Conservation (phyloP, 2,113 vertebrate species). For the Oreochromis niloticus region DNA sequence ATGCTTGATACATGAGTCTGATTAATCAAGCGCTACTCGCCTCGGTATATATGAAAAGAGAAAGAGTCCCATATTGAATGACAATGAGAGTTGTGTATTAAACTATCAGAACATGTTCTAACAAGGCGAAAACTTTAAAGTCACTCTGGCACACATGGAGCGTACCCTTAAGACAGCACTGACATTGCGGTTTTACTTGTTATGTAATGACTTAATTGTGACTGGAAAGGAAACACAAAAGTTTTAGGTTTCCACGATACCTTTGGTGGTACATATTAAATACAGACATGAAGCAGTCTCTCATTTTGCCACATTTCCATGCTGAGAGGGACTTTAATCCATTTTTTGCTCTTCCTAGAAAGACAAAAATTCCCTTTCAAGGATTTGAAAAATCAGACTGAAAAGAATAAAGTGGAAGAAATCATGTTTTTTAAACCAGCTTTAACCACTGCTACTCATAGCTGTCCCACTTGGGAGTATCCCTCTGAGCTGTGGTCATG, state of each 20-base stretch:
- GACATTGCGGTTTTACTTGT: constrained; percentile 24
- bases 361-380: constrained; percentile 43
- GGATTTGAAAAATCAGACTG: constrained; percentile 30
- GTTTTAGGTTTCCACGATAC: not conserved
- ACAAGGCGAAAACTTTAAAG: not conserved
- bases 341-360: constrained; percentile 28
- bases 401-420: constrained; percentile 37
- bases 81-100: constrained; percentile 6
- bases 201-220: constrained; percentile 32
- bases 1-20: constrained; percentile 35
- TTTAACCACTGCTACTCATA: constrained; percentile 35
- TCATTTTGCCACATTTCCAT: constrained; percentile 4
- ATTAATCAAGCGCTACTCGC: constrained; percentile 11
- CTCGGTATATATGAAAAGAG: constrained; percentile 8
- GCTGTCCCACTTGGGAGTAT: constrained; percentile 44
- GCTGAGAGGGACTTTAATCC: constrained; percentile 1
- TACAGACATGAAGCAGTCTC: not conserved
- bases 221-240: not conserved
- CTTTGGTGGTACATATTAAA: not conserved
- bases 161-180: not conserved
- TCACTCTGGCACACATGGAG: not conserved
- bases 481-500: constrained; percentile 36
- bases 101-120: constrained; percentile 19
- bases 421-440: constrained; percentile 49
- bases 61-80: constrained; percentile 21